phyloP scores from a whole-genome alignment of 2,113 vertebrate genomes.

The Channa argus region DNA sequence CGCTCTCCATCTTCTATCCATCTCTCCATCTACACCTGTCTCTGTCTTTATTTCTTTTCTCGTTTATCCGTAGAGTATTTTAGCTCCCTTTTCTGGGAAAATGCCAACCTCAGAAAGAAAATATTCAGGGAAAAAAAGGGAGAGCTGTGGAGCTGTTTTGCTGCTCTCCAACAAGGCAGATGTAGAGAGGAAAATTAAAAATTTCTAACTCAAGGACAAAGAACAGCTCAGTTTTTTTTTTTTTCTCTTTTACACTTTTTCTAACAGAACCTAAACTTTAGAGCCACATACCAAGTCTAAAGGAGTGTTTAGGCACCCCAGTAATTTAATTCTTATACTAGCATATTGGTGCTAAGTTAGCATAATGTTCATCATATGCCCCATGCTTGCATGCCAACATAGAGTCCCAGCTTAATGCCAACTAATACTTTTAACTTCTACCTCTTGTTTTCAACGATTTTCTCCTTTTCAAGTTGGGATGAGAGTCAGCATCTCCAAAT shows the following conservation, averaged over 20 bases:
- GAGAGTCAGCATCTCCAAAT: no score
- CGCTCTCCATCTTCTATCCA: slow-evolving; percentile 38
- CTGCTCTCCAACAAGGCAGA: slow-evolving; percentile 28
- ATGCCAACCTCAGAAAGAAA: neutral
- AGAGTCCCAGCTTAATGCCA: no score
- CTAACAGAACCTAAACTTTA: no score
- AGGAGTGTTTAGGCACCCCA: no score
- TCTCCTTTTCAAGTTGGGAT: no score
- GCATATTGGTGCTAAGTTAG: no score
- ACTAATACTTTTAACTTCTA: no score
- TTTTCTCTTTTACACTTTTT: neutral
- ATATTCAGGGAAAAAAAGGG: neutral
- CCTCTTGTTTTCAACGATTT: no score
- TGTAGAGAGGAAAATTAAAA: neutral
- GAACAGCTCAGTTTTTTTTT: neutral
- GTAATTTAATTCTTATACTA: no score
- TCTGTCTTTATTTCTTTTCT: slow-evolving; percentile 46
- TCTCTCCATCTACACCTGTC: slow-evolving; percentile 53
- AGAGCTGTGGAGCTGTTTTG: slow-evolving; percentile 19
- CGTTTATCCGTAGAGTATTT: slow-evolving; percentile 51
- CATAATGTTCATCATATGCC: no score
- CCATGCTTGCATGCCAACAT: no score
- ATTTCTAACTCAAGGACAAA: slow-evolving; percentile 44
- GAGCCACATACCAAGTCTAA: no score
- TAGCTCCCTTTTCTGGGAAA: slow-evolving; percentile 13